phyloP scores from a whole-genome alignment of 2,888 invertebrate genomes.

The Apantesis nais region DNA sequence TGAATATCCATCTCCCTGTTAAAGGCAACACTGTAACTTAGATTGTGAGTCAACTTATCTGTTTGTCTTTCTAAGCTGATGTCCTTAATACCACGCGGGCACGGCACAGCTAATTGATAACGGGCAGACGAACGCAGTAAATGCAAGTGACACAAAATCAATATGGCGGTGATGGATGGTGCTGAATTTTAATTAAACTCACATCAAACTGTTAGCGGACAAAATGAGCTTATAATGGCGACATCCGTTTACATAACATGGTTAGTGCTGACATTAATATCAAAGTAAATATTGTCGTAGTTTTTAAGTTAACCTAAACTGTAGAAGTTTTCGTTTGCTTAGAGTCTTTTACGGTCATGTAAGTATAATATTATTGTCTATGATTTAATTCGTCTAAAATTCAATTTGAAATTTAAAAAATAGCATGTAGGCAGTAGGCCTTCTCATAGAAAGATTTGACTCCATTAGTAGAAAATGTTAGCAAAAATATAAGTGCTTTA shows the following conservation, averaged over 20 bases:
- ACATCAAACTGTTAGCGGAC: conserved; percentile 76
- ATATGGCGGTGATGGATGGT: conserved; percentile 79
- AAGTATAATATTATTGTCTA: background rate
- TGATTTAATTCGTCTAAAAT: no score
- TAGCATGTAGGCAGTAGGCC: no score
- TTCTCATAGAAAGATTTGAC: no score
- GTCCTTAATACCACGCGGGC: conserved; percentile 10
- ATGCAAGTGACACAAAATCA: conserved; percentile 81
- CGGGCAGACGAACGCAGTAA: conserved; percentile 60
- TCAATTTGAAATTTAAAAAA: no score
- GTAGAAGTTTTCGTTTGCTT: conserved; percentile 8
- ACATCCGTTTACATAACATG: conserved; percentile 37
- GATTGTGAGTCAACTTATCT: background rate
- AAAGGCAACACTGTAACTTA: background rate
- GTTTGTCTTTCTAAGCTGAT: conserved; percentile 7
- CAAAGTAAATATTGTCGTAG: conserved; percentile 33
- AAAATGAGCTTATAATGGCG: conserved; percentile 80
- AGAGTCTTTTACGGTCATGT: no score
- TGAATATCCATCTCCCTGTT: background rate
- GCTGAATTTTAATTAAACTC: conserved; percentile 82
- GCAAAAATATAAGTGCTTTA: no score
- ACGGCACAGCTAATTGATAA: conserved; percentile 70
- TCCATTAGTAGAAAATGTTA: no score
- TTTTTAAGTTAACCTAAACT: conserved; percentile 4
- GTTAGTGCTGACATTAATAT: conserved; percentile 34